Percentiles rank a stretch among this genome's conserved stretches.
Evolutionary conservation across 30 jellyfish, hydroid and myxozoan genomes (phyloP).

Genomic region (Aurelia coerulea): DNA sequence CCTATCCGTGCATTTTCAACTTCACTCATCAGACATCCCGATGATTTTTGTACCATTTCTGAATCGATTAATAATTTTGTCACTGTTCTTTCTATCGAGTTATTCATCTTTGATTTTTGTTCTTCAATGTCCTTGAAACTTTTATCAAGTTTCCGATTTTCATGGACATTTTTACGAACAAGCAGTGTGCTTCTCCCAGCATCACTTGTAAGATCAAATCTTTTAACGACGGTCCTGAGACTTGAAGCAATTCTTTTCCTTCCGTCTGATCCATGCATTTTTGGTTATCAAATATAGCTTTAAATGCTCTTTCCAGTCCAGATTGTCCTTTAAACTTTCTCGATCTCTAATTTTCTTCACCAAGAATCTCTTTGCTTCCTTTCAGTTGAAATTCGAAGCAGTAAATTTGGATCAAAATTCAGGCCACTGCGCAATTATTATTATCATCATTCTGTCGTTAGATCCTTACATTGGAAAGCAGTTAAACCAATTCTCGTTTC

Average conservation of each 20-base stretch:
- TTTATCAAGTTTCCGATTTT: conserved; percentile 52
- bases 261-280: conserved; percentile 4
- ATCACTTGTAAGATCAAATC: background rate
- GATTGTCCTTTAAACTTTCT: no score
- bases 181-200: conserved; percentile 13
- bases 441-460: no score
- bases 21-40: conserved; percentile 33
- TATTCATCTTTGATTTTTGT: background rate
- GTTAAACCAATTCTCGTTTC: no score
- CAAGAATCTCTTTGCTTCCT: no score
- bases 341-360: no score
- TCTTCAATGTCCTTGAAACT: conserved; percentile 28
- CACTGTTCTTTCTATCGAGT: conserved; percentile 27
- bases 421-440: no score
- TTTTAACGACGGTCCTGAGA: background rate
- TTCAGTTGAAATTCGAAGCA: no score
- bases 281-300: no score
- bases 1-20: background rate
- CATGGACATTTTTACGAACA: conserved; percentile 35
- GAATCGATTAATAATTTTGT: conserved; percentile 8
- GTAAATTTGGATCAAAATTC: no score
- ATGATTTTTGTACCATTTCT: conserved; percentile 27
- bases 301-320: no score
- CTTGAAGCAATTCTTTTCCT: conserved; percentile 24
- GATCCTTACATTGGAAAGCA: no score